Conservation (phyloP, 2,888 invertebrate species). For the Drosophila tripunctata region DNA sequence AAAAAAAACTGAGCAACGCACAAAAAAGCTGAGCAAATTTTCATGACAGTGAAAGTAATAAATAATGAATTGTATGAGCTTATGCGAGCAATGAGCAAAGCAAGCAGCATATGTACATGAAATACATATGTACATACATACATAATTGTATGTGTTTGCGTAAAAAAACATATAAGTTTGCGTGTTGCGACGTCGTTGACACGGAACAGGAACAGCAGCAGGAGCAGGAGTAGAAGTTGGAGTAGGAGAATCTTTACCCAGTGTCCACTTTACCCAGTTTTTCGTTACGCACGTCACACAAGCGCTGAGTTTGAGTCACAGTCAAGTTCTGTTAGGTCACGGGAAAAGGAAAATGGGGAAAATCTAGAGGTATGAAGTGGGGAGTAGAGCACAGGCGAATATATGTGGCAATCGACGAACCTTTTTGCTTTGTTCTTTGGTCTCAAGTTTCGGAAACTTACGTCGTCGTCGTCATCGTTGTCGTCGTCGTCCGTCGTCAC, state of each 20-base stretch:
- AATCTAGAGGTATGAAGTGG: not conserved
- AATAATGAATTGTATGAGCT: constrained; percentile 74
- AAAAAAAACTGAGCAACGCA: constrained; percentile 12
- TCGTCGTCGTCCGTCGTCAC: constrained; percentile 12
- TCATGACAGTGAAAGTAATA: constrained; percentile 72
- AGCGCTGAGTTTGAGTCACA: constrained; percentile 27
- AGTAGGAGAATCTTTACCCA: constrained; percentile 12
- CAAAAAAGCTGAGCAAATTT: constrained; percentile 66
- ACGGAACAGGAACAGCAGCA: constrained; percentile 24
- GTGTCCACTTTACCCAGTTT: constrained; percentile 32
- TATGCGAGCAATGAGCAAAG: constrained; percentile 64
- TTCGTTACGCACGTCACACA: constrained; percentile 58
- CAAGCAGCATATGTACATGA: constrained; percentile 55
- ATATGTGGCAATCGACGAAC: constrained; percentile 19
- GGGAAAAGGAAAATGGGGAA: not conserved
- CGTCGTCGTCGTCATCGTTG: constrained; percentile 6
- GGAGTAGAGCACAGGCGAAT: not conserved
- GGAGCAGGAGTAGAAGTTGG: not conserved
- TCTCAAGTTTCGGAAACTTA: constrained; percentile 39
- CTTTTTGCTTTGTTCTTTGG: constrained; percentile 37
- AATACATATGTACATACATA: constrained; percentile 14
- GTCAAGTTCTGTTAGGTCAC: constrained; percentile 23
- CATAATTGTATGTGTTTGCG: constrained; percentile 2
- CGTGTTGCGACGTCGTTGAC: constrained; percentile 66
- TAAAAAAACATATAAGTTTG: constrained; percentile 43